phyloP scores from a whole-genome alignment of 2,113 vertebrate genomes.

The Caretta caretta region DNA sequence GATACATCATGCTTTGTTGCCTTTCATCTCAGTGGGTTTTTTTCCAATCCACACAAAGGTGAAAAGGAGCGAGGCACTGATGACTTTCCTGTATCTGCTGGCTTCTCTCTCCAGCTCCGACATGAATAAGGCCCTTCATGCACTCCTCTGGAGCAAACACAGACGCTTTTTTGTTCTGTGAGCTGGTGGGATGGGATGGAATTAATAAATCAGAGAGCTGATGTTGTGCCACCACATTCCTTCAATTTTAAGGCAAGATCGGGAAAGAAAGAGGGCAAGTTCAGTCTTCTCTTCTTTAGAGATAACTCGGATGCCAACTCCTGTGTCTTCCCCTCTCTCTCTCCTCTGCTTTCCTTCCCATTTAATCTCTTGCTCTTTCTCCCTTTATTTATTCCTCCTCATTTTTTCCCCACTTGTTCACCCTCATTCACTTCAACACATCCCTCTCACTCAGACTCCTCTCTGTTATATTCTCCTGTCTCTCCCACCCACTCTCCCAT shows the following conservation, averaged over 20 bases:
- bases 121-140: constrained; percentile 77
- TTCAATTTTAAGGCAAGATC: constrained; percentile 73
- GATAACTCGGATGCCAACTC: constrained; percentile 11
- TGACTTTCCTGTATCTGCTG: constrained; percentile 68
- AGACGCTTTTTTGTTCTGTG: constrained; percentile 79
- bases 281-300: constrained; percentile 27
- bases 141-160: constrained; percentile 73
- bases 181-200: constrained; percentile 69
- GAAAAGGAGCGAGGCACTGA: constrained; percentile 61
- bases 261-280: constrained; percentile 21
- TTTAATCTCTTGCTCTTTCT: background rate
- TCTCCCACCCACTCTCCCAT: background rate
- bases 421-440: background rate
- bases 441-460: background rate
- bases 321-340: background rate
- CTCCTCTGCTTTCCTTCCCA: background rate
- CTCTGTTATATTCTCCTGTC: background rate
- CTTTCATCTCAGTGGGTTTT: background rate
- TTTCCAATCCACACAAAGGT: constrained; percentile 55
- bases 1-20: background rate
- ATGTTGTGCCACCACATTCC: constrained; percentile 72
- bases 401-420: background rate
- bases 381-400: background rate
- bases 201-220: constrained; percentile 74
- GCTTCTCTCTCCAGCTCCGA: constrained; percentile 69